Base-by-base conservation (phyloP, 35 echinoderm and acorn worm genomes). In the Amphiura filiformis region DNA sequence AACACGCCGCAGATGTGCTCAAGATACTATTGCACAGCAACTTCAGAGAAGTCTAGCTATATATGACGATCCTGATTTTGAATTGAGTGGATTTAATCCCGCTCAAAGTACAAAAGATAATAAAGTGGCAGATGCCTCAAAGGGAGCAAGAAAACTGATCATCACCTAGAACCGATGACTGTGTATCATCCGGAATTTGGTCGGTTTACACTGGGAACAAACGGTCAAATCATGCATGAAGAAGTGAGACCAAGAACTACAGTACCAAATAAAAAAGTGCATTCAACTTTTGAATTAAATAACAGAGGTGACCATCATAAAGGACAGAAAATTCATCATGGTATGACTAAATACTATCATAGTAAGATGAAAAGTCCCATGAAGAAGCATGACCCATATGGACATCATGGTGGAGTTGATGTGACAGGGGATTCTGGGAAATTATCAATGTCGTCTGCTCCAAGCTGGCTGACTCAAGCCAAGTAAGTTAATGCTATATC, bases 391-490 rank as follows among this genome's bases (percentile, higher is more conserved):
- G n/a, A n/a, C 22, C 32, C 32, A 35, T 22, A 35, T 20, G 42
- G 81, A 31, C 81, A 49, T 32, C 34, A 32, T 26, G 31, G 34
- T 47, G 1, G 11, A 20, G 40, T 30, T 32, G 35, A 31, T 86
- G 84, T 40, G 77, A 80, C 1, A 31, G 39, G 77, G 86, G 78
- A 41, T 42, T 78, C 22, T n/a, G 26, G 41, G 38, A 35, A 80
- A 70, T 57, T 26, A 41, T 79, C 22, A 88, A 56, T 56, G 40
- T 52, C 32, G 86, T 75, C 76, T 31, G 15, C 78, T 35, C 41
- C 39, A 47, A 88, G 38, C 49, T 79, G 86, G 49, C 39, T 36
- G 37, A 88, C 86, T 34, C 86, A 88, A 79, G 42, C 39, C 38
- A 78, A 56, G 77, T 79, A 79, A 79, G 78, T 35, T 12, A 1